Evolutionary conservation across 1,140 invertebrate species (phyloP).

Genomic region (Meloidogyne chitwoodi): DNA sequence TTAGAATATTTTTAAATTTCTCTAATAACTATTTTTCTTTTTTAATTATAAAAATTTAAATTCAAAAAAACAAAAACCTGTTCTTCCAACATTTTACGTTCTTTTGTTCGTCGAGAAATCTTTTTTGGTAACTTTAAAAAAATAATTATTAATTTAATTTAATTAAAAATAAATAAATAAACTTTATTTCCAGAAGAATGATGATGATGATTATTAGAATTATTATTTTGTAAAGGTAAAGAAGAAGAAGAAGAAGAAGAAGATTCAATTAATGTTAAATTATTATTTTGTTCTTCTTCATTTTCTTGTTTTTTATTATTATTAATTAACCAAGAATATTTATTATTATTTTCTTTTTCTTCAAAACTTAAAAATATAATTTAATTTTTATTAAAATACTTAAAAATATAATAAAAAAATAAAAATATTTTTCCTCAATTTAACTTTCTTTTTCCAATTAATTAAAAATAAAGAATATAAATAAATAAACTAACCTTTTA

Average conservation of each 20-base stretch:
- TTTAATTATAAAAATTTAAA: too few species aligned
- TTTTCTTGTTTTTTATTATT: not conserved
- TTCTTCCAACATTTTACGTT: conserved; percentile 31
- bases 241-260: not conserved
- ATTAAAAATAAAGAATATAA: too few species aligned
- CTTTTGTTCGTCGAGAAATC: conserved; percentile 24
- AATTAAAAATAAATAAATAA: not conserved
- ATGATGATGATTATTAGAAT: too few species aligned
- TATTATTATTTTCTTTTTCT: not conserved
- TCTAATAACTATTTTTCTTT: too few species aligned
- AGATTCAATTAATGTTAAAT: not conserved
- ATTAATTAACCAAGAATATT: not conserved
- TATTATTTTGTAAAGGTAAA: not conserved
- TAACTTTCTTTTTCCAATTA: too few species aligned
- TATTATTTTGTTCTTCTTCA: not conserved
- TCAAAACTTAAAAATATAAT: not conserved
- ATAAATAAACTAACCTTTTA: too few species aligned
- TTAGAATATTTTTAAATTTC: too few species aligned
- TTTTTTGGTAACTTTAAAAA: conserved; percentile 7
- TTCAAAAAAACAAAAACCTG: too few species aligned
- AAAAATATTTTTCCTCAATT: too few species aligned
- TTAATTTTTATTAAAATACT: too few species aligned
- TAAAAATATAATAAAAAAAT: too few species aligned
- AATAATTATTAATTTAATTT: not conserved
- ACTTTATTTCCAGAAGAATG: not conserved